Conservation (phyloP, 2,888 invertebrate genomes). For the Aspidiotus destructor region DNA sequence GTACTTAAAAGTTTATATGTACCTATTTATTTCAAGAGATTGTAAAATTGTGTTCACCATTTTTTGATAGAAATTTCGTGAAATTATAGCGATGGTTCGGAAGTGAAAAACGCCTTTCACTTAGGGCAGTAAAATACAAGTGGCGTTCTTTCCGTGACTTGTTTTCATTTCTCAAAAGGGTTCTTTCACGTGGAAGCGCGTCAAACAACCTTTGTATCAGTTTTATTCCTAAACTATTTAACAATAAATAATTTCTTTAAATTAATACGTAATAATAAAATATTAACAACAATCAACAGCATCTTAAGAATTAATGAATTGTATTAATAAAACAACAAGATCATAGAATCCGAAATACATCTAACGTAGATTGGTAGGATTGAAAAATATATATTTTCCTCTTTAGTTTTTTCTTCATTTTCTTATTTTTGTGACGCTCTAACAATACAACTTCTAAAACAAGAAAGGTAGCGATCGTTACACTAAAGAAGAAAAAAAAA, state of each 20-base stretch:
- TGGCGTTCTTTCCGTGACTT: too few species aligned
- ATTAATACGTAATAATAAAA: conserved; percentile 18
- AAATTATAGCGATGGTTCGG: too few species aligned
- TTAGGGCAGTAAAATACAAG: too few species aligned
- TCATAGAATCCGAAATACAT: conserved; percentile 22
- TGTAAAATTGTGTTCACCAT: too few species aligned
- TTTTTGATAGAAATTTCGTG: too few species aligned
- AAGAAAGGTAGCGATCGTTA: not conserved
- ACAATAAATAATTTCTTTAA: not conserved
- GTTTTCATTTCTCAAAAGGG: too few species aligned
- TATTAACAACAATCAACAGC: conserved; percentile 33
- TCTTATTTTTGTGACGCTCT: not conserved
- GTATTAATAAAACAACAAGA: conserved; percentile 25
- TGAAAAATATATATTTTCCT: conserved; percentile 17
- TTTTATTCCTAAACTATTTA: too few species aligned
- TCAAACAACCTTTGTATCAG: too few species aligned
- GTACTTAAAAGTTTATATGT: too few species aligned
- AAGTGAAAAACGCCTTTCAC: too few species aligned
- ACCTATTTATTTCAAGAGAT: too few species aligned
- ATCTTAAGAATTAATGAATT: conserved; percentile 28
- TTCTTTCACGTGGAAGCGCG: too few species aligned
- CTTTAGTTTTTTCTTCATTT: conserved; percentile 17
- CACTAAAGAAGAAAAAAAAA: not conserved
- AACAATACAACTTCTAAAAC: conserved; percentile 26
- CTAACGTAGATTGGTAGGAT: conserved; percentile 21